Evolutionary conservation across 2,888 invertebrate genomes (phyloP).

Genomic region (Drosophila borborema): DNA sequence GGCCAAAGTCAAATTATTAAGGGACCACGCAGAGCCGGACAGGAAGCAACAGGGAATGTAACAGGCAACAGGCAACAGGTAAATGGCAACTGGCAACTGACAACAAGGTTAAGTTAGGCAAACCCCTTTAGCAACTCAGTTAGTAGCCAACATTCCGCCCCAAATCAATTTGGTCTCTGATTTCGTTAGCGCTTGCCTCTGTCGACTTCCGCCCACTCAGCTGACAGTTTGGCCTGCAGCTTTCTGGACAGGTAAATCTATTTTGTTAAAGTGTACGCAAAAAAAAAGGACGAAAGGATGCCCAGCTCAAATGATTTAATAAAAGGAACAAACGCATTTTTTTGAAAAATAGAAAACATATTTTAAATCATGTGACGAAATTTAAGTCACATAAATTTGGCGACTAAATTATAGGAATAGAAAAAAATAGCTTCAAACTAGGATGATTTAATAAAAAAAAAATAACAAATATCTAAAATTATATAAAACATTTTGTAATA

Average conservation of each 20-base stretch:
- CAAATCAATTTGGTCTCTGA: slow-evolving; percentile 51
- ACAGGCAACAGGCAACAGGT: slow-evolving; percentile 19
- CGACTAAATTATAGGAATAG: background rate
- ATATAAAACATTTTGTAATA: too few relatives aligned
- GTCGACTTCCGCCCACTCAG: slow-evolving; percentile 69
- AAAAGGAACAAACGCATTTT: background rate
- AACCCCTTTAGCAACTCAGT: slow-evolving; percentile 45
- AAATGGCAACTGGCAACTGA: background rate
- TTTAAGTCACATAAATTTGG: background rate
- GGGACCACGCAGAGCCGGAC: slow-evolving; percentile 27
- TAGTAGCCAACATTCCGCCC: slow-evolving; percentile 6
- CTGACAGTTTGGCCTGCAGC: slow-evolving; percentile 57
- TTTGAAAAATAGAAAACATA: background rate
- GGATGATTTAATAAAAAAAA: background rate
- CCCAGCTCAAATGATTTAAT: background rate
- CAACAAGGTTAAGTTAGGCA: slow-evolving; percentile 24
- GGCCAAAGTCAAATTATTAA: slow-evolving; percentile 55
- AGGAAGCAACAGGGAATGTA: slow-evolving; percentile 40
- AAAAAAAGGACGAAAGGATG: slow-evolving; percentile 2
- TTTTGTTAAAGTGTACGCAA: slow-evolving; percentile 14
- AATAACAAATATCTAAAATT: too few relatives aligned
- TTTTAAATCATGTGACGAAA: background rate
- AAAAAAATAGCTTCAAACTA: too few relatives aligned
- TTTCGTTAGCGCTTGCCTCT: slow-evolving; percentile 63
- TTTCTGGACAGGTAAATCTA: slow-evolving; percentile 50